phyloP scores from a whole-genome alignment of 2,888 invertebrate species.

The Tachina grossa region DNA sequence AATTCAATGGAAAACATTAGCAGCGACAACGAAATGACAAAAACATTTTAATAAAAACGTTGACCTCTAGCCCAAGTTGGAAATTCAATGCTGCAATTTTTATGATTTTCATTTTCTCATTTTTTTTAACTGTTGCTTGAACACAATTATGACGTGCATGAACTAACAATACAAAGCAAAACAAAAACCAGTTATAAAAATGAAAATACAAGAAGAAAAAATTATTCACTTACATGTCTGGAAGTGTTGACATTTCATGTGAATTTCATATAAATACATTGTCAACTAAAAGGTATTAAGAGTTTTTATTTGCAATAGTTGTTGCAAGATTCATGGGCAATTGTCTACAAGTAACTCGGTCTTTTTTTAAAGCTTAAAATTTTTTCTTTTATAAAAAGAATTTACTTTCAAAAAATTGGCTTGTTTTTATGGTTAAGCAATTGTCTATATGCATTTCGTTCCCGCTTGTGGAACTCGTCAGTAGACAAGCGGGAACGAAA shows the following conservation, averaged over 20 bases:
- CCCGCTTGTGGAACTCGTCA: too few species aligned
- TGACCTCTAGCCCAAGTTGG: conserved; percentile 37
- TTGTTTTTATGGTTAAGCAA: too few species aligned
- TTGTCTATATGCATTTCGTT: too few species aligned
- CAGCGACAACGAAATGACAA: neutral
- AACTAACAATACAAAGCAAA: conserved; percentile 18
- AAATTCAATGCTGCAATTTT: conserved; percentile 35
- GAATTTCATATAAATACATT: conserved; percentile 9
- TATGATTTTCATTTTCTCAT: too few species aligned
- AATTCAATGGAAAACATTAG: neutral
- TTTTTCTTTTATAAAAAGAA: too few species aligned
- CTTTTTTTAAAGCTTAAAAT: too few species aligned
- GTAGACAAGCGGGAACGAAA: too few species aligned
- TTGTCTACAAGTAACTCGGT: too few species aligned
- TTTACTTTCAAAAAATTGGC: too few species aligned
- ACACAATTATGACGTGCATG: conserved; percentile 13
- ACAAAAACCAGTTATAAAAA: neutral
- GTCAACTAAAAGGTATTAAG: conserved; percentile 27
- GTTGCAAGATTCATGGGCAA: too few species aligned
- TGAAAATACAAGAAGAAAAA: neutral
- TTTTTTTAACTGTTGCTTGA: neutral
- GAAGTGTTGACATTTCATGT: conserved; percentile 1
- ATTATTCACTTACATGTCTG: conserved; percentile 35
- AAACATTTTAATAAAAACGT: conserved; percentile 38
- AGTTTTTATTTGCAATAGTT: neutral